Percentiles rank a stretch among this genome's conserved stretches.
These are phyloP conservation scores for Gymnorhina tibicen DNA, from an alignment of 2,113 vertebrate species.

Conservation along the genomic window DNA sequence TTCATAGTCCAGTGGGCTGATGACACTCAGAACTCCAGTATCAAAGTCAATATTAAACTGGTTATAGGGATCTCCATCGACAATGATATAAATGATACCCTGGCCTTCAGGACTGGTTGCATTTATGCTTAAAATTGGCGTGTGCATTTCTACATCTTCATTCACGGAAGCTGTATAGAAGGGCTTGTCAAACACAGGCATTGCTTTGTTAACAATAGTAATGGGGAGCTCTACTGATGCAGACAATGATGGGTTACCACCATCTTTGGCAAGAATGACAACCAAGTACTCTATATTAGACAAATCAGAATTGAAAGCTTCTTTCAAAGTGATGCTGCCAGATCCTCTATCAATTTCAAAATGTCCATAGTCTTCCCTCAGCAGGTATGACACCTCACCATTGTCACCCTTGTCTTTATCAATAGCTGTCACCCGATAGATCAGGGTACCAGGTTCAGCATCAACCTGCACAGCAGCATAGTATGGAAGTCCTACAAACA, in stretches of 20 bases:
- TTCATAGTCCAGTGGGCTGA: constrained; percentile 90
- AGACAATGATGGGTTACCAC: constrained; percentile 85
- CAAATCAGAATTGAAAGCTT: constrained; percentile 89
- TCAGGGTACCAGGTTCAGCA: constrained; percentile 86
- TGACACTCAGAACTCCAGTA: constrained; percentile 90
- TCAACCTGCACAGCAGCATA: constrained; percentile 96
- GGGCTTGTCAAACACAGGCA: constrained; percentile 95
- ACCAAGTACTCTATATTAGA: constrained; percentile 92
- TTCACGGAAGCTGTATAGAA: constrained; percentile 89
- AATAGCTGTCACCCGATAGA: constrained; percentile 88
- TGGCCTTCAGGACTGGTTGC: constrained; percentile 95
- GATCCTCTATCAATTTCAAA: constrained; percentile 88
- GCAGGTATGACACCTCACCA: constrained; percentile 88
- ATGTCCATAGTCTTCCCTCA: constrained; percentile 90
- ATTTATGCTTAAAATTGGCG: constrained; percentile 90
- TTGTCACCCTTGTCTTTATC: constrained; percentile 92
- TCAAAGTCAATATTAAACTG: constrained; percentile 96
- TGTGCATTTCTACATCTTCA: constrained; percentile 88
- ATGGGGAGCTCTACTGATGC: constrained; percentile 86
- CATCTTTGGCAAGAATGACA: constrained; percentile 86
- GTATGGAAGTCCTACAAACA: constrained; percentile 95
- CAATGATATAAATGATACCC: constrained; percentile 93
- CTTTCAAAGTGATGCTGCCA: constrained; percentile 85
- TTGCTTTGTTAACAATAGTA: constrained; percentile 96
- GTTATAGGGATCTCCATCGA: constrained; percentile 86